Percentiles rank a stretch among this genome's conserved stretches.
Conservation (phyloP, 2,888 invertebrate species). For the Limnephilus auricula region DNA sequence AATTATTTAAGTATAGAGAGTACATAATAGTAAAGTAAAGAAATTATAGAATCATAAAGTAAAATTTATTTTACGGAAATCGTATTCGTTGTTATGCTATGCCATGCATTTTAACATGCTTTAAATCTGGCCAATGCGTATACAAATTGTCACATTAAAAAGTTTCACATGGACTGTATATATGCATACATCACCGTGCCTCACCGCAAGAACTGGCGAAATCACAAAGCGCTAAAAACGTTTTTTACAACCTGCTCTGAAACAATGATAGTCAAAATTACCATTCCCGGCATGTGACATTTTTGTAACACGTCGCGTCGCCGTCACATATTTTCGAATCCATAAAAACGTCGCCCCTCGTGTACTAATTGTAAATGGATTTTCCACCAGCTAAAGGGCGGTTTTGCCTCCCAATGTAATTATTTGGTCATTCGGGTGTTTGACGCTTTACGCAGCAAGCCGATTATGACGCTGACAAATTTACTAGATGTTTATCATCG, state of each 20-base stretch:
- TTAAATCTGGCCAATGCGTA: too few relatives aligned
- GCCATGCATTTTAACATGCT: too few relatives aligned
- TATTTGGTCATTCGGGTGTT: neutral
- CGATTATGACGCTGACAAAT: neutral
- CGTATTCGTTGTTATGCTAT: too few relatives aligned
- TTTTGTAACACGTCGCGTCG: neutral
- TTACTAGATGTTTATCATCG: neutral
- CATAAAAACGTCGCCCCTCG: conserved; percentile 11
- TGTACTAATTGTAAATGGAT: conserved; percentile 9
- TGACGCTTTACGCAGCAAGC: neutral
- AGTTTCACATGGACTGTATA: neutral
- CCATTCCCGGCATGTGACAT: neutral
- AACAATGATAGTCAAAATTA: neutral
- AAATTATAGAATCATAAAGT: too few relatives aligned
- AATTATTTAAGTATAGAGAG: too few relatives aligned
- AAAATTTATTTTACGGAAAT: too few relatives aligned
- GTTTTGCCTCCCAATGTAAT: neutral
- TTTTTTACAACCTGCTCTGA: neutral
- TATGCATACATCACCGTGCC: neutral
- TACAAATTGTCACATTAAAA: neutral
- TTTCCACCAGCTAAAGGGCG: neutral
- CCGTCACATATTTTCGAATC: conserved; percentile 4
- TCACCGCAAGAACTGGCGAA: too few relatives aligned
- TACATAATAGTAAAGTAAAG: too few relatives aligned
- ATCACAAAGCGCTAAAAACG: neutral